Percentiles rank a stretch among this genome's conserved stretches.
Conservation (phyloP, 2,113 vertebrate species). For the Rhinopomastus cyanomelas region DNA sequence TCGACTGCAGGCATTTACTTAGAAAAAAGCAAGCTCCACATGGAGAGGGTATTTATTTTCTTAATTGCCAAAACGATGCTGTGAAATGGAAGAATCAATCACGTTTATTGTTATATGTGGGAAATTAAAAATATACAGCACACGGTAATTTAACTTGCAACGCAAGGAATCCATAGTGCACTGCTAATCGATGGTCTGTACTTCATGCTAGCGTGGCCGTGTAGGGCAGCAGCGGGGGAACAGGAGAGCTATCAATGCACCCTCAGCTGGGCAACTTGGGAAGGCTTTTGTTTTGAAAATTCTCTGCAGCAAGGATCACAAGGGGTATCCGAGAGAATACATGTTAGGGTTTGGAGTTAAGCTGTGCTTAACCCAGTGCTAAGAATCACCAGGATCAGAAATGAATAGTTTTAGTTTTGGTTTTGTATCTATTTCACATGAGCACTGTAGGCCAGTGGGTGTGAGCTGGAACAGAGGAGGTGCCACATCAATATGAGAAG, state of each 20-base stretch:
- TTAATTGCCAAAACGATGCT: conserved; percentile 64
- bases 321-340: background rate
- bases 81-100: conserved; percentile 67
- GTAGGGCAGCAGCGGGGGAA: conserved; percentile 16
- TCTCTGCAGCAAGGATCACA: conserved; percentile 15
- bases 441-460: no score
- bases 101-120: conserved; percentile 69
- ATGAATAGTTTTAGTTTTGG: background rate
- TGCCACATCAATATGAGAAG: no score
- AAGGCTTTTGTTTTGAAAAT: conserved; percentile 39
- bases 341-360: background rate
- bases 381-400: background rate
- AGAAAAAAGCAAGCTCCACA: background rate
- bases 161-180: conserved; percentile 14
- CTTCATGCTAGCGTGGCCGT: conserved; percentile 60
- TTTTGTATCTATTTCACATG: no score
- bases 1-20: background rate
- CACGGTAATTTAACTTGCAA: conserved; percentile 59
- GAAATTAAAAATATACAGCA: conserved; percentile 66
- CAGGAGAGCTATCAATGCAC: background rate
- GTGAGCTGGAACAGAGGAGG: no score
- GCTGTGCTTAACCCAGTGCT: background rate
- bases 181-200: conserved; percentile 65
- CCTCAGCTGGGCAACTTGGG: conserved; percentile 43
- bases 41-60: conserved; percentile 57